A percentile compares a stretch with the other conserved stretches of the same genome.
phyloP scores from a whole-genome alignment of 2,113 vertebrate genomes.

The Rhynchomys soricoides region DNA sequence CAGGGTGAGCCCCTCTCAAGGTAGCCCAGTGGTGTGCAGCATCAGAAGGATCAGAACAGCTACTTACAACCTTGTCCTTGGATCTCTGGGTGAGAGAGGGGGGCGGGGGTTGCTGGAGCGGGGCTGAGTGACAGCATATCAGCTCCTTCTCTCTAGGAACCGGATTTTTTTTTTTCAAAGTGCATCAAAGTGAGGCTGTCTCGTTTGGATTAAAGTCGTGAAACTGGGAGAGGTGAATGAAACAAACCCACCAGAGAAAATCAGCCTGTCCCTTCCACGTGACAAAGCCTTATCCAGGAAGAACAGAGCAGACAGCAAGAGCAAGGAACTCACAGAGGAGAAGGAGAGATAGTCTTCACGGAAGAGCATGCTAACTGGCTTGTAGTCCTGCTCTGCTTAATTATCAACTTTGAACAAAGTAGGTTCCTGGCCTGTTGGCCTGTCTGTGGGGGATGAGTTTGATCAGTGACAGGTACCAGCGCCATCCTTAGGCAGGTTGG shows the following conservation, averaged over 20 bases:
- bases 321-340: not conserved
- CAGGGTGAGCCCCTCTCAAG: not conserved
- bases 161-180: conserved; percentile 25
- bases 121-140: not conserved
- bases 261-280: not conserved
- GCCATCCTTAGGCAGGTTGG: no score
- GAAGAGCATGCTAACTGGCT: not conserved
- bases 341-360: not conserved
- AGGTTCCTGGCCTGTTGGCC: not conserved
- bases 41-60: not conserved
- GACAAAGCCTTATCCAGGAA: not conserved
- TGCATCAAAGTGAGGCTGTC: not conserved
- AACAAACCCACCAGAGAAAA: conserved; percentile 9
- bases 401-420: not conserved
- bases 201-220: not conserved
- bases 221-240: not conserved
- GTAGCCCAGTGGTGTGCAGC: not conserved
- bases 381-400: not conserved
- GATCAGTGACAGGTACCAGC: no score
- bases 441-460: no score
- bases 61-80: not conserved
- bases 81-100: not conserved
- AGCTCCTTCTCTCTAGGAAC: not conserved
- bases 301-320: not conserved
- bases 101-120: not conserved